Evolutionary conservation across 1,140 invertebrate genomes (phyloP), one percentile per base, ranked within the genome.

Genomic region (Hypsibius dujardini): DNA sequence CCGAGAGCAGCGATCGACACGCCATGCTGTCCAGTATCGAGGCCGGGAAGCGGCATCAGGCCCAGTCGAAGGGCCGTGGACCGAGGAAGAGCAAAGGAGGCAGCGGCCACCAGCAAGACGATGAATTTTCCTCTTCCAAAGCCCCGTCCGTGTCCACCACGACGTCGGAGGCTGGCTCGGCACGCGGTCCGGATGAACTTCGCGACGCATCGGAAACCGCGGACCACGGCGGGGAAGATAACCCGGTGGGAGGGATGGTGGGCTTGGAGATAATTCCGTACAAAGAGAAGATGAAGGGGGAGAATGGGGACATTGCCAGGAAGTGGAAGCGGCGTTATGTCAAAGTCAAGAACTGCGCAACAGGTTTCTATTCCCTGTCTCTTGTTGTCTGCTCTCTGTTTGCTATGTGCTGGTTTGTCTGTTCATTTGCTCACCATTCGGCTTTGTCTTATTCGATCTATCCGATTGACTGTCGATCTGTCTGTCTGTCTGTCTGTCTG

Each of bases 1-100:
- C 12, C 42, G 45, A 12, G 42, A 42, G 42, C 3, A 67, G 42
- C 62, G 42, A 12, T 45, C 12, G 42, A 7, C 12, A 67, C 3
- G 62, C 62, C 3, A 12, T 67, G 62, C 62, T 67, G 62, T 15
- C 12, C 62, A 67, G 62, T 42, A 67, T 67, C 3, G 62, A 67
- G 42, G 62, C 12, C 3, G 62, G 62, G 7, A 12, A 15, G 62
- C 62, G 62, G 12, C 62, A 67, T 42, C 62, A 67, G 45, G 62
- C 62, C 0, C 12, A 67, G 62, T 7, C 12, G 42, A 12, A 42
- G 12, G 62, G 62, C 62, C 28, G 28, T 28, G 28, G 28, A 42
- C 50, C 50, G n/a, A 56, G n/a, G 50, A n/a, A 56, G n/a, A 7
- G 50, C 50, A n/a, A 56, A n/a, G 7, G 50, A 7, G 7, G 50